Percentiles rank a stretch among this genome's conserved stretches.
Evolutionary conservation across 2,113 vertebrate species (phyloP).

Genomic region (Petromus typicus): DNA sequence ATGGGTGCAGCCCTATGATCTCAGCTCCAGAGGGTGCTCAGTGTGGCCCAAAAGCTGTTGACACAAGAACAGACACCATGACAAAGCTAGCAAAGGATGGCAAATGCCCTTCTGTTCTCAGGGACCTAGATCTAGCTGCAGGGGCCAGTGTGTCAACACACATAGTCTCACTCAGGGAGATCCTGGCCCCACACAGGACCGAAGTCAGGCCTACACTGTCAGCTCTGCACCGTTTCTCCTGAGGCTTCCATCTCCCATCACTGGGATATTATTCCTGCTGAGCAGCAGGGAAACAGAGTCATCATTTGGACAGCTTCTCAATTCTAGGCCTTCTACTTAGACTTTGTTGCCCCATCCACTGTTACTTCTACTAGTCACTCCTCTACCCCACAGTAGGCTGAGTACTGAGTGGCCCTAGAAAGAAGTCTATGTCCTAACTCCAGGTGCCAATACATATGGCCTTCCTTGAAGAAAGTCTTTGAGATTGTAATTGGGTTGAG

Average conservation of each 20-base stretch:
- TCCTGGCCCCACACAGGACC: not conserved
- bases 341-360: not conserved
- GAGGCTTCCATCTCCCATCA: fast-evolving
- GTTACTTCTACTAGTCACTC: not conserved
- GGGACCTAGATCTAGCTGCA: not conserved
- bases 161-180: not conserved
- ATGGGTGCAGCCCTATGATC: fast-evolving
- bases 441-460: not conserved
- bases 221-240: not conserved
- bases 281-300: not conserved
- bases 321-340: not conserved
- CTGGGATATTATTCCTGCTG: not conserved
- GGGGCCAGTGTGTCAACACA: not conserved
- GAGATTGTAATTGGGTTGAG: not conserved
- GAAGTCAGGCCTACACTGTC: not conserved
- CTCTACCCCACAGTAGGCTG: not conserved
- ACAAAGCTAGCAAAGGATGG: not conserved
- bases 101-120: not conserved
- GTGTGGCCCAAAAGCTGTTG: not conserved
- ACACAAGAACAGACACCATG: not conserved
- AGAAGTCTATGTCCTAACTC: not conserved
- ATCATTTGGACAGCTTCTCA: not conserved
- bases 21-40: not conserved
- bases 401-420: not conserved
- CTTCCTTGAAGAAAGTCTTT: not conserved